A percentile compares a stretch with the other conserved stretches of the same genome.
These are phyloP conservation scores for Setophaga kirtlandii DNA, from an alignment of 2,113 vertebrate species.

Conservation along the genomic window DNA sequence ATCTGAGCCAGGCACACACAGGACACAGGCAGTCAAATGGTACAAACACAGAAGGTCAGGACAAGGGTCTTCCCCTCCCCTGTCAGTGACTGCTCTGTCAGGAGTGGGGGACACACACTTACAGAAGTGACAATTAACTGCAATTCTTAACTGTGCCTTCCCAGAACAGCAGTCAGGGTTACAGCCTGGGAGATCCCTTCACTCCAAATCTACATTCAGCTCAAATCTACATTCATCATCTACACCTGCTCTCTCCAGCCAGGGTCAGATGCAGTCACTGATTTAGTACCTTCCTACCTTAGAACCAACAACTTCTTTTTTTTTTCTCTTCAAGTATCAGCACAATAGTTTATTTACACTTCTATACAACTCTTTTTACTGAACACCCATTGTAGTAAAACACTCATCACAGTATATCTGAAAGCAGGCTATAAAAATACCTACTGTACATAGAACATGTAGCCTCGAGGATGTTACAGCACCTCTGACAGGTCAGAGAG, in stretches of 20 bases:
- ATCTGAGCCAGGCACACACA: constrained; percentile 3
- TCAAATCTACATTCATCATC: neutral
- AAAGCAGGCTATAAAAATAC: constrained; percentile 62
- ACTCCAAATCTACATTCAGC: neutral
- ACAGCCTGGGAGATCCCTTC: rapidly evolving
- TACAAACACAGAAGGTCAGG: neutral
- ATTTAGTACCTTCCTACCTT: neutral
- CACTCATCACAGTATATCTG: constrained; percentile 49
- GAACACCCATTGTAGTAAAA: constrained; percentile 6
- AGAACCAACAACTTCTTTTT: neutral
- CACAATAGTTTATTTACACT: constrained; percentile 60
- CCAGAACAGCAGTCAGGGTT: neutral
- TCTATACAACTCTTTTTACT: constrained; percentile 17
- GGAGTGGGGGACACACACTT: neutral
- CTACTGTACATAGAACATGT: constrained; percentile 50
- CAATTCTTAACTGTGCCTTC: neutral
- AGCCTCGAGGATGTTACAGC: constrained; percentile 49
- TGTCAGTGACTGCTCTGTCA: neutral
- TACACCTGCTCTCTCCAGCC: neutral
- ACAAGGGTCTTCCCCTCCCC: neutral
- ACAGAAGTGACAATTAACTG: neutral
- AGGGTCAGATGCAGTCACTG: neutral
- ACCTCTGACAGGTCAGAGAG: constrained; percentile 27
- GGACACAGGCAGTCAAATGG: neutral
- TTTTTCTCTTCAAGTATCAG: constrained; percentile 61